Evolutionary conservation across 1,140 invertebrate genomes (phyloP), one percentile per base, ranked within the genome.

Genomic region (Apocrypta bakeri): DNA sequence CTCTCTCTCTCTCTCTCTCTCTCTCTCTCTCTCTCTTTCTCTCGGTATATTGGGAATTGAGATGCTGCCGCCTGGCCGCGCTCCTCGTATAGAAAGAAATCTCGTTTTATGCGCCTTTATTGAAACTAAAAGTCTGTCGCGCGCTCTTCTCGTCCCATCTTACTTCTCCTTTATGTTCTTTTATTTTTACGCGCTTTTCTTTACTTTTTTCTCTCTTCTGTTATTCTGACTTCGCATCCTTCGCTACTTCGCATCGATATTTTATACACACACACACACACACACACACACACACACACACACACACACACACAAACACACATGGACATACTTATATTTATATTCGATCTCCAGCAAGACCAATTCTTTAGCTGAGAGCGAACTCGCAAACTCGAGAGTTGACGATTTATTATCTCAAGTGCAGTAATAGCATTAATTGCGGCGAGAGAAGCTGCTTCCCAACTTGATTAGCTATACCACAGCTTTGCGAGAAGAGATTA

Each of bases 61-160:
- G 42, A 76, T 61, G 48, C 73, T 63, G 48, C 29, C 25, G 48
- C 56, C 56, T 12, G 56, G 73, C 27, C 7, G 25, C 24, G 4
- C 9, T 40, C 48, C 71, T 0, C 6, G n/a, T 56, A 56, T 37
- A 31, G 68, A 37, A 71, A 37, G 68, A 31, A 71, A 71, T 71
- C 68, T 73, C 21, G 31, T 71, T 37, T 71, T 71, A 71, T 71
- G 37, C n/a, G n/a, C 40, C 71, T 73, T 73, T 73, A 73, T 42
- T 73, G 33, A 48, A 48, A 73, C 33, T 48, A 24, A 73, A 73
- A 73, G 71, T 73, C 37, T 21, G 71, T 73, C n/a, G 21, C 37
- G 71, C 33, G 2, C 33, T 24, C 27, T 14, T 21, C 56, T 4
- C 14, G 2, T 12, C 11, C 56, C n/a, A 8, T 21, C 11, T 61